Evolutionary conservation across 2,797 vertebrate genomes (phyloP), one percentile per base, ranked within the genome.

Genomic region (Premnoplex brunnescens): DNA sequence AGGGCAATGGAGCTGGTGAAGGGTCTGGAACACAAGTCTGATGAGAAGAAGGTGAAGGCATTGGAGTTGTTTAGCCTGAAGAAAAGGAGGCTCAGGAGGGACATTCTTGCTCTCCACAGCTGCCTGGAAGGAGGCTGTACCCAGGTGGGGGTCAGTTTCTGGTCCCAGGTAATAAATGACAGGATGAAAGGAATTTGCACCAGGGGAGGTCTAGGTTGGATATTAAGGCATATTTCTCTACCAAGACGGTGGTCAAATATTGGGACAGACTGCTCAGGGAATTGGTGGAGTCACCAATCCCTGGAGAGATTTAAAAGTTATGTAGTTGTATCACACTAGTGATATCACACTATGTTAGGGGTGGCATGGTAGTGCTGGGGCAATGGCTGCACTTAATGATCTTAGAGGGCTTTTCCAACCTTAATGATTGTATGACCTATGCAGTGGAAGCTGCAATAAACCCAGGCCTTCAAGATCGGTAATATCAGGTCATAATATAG

Each of bases 61-160:
- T 14, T 68, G 54, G 21, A 23, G 26, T 22, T 36, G 21, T 43
- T 67, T 3, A 67, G 46, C 1, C 44, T 73, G 68, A 46, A 67
- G 68, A 0, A 54, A 23, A 81, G 5, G 24, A 74, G 39, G 46
- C 34, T 62, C 32, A 41, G 48, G 18, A 60, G n/a, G 22, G 13
- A 3, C 32, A 19, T n/a, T 55, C 4, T 55, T 64, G 32, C 55
- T 82, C 48, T 55, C 41, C 28, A 69, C 41, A 62, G 0, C 7
- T 75, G 32, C 51, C 36, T 75, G 36, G 2, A 15, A 43, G 69
- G 41, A 68, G 15, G 48, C 13, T 56, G 14, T 56, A 81, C 26
- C 41, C 0, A 21, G 0, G 10, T 37, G 26, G 37, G 8, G 7
- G 6, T 20, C 2, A 0, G 30, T 24, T 22, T 82, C 2, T 82